Percentiles rank a stretch among this genome's conserved stretches.
Conservation (phyloP, 2,113 vertebrate genomes). For the Fregata magnificens region DNA sequence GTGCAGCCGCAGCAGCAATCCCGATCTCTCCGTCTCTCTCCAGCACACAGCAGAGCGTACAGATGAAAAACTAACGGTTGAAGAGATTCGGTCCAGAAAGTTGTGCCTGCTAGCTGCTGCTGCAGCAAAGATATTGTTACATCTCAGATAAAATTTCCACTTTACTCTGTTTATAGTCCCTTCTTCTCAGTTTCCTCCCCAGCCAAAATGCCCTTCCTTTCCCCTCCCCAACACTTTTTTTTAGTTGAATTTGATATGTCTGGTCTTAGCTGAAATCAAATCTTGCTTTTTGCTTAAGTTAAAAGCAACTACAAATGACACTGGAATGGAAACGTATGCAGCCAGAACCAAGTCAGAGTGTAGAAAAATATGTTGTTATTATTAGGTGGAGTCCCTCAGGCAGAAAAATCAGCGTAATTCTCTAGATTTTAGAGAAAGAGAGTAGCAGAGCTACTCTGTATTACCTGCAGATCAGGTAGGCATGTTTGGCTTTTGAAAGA, state of each 20-base stretch:
- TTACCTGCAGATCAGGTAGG: background rate
- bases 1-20: background rate
- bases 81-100: background rate
- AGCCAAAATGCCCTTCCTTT: slow-evolving; percentile 16
- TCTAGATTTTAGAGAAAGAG: background rate
- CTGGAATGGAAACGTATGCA: background rate
- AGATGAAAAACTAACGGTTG: background rate
- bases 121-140: background rate
- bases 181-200: background rate
- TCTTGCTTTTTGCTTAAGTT: background rate
- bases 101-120: background rate
- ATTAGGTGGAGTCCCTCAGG: background rate
- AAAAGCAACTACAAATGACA: background rate
- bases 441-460: background rate
- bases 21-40: background rate
- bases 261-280: background rate
- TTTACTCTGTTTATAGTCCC: background rate
- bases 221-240: background rate
- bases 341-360: background rate
- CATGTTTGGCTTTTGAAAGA: background rate
- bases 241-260: background rate
- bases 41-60: accelerated
- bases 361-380: background rate
- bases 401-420: background rate
- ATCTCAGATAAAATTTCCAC: background rate